phyloP scores from a whole-genome alignment of 2,888 invertebrate genomes.

The Chaetogeoica ovagalla region DNA sequence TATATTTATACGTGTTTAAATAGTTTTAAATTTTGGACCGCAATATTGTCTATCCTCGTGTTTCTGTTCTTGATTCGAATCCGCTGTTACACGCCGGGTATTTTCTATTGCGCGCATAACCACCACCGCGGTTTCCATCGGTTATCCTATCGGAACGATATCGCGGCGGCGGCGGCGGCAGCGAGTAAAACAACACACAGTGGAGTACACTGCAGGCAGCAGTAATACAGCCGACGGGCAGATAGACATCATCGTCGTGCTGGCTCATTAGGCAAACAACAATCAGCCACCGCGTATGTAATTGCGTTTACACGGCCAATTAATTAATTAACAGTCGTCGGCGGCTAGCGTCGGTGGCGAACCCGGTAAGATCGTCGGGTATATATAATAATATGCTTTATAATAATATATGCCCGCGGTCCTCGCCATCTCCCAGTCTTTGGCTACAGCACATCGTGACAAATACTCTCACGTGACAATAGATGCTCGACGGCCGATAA shows the following conservation, averaged over 20 bases:
- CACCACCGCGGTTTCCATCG: no score
- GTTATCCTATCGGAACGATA: slow-evolving; percentile 12
- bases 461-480: slow-evolving; percentile 36
- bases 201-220: no score
- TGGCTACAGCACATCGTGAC: slow-evolving; percentile 37
- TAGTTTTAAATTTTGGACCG: no score
- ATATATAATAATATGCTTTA: no score
- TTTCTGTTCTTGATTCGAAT: no score
- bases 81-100: no score
- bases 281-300: slow-evolving; percentile 49
- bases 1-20: no score
- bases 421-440: not conserved
- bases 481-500: slow-evolving; percentile 38
- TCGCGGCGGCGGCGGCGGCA: not conserved
- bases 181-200: not conserved
- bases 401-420: no score
- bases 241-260: slow-evolving; percentile 33
- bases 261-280: slow-evolving; percentile 51
- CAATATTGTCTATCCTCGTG: no score
- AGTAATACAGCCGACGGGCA: not conserved
- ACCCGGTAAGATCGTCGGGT: no score
- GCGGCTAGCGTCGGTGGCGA: no score
- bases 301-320: slow-evolving; percentile 50
- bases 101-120: no score
- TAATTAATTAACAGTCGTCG: slow-evolving; percentile 48